These are phyloP conservation scores for Leptopilina myrica DNA, from an alignment of 2,888 invertebrate genomes.

Conservation along the genomic window DNA sequence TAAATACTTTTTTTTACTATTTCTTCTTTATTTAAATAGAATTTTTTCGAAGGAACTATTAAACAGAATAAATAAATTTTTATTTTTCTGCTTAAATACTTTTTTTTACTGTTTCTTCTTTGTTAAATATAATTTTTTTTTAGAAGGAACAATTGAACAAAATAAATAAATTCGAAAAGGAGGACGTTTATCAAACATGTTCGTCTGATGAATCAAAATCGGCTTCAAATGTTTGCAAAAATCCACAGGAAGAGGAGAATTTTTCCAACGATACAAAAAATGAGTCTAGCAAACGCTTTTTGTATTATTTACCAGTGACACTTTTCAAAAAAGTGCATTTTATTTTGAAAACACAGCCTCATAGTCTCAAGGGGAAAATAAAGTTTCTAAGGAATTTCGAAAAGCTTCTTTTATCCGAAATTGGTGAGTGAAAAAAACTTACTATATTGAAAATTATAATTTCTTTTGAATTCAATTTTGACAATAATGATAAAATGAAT, in stretches of 20 bases:
- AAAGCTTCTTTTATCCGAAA: slow-evolving; percentile 81
- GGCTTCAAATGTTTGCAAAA: background rate
- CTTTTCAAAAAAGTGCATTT: slow-evolving; percentile 70
- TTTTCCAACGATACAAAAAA: slow-evolving; percentile 35
- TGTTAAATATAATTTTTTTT: background rate
- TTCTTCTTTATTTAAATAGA: background rate
- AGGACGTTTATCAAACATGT: slow-evolving; percentile 1
- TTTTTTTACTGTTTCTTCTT: background rate
- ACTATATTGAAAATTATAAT: no score
- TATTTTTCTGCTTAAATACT: background rate
- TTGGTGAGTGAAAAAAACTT: slow-evolving; percentile 79
- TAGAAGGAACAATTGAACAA: background rate
- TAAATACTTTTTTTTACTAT: background rate
- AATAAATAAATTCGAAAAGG: background rate
- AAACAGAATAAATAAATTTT: background rate
- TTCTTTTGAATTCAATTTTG: no score
- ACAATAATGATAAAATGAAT: no score
- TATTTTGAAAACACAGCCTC: slow-evolving; percentile 68
- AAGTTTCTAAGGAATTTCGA: slow-evolving; percentile 80
- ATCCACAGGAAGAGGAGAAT: background rate
- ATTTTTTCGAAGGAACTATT: background rate
- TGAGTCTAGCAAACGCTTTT: slow-evolving; percentile 52
- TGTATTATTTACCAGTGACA: slow-evolving; percentile 69
- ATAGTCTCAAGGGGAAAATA: slow-evolving; percentile 78
- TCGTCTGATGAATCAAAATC: background rate